Evolutionary conservation across 2,888 invertebrate genomes (phyloP).

Genomic region (Sussaba pulchella): DNA sequence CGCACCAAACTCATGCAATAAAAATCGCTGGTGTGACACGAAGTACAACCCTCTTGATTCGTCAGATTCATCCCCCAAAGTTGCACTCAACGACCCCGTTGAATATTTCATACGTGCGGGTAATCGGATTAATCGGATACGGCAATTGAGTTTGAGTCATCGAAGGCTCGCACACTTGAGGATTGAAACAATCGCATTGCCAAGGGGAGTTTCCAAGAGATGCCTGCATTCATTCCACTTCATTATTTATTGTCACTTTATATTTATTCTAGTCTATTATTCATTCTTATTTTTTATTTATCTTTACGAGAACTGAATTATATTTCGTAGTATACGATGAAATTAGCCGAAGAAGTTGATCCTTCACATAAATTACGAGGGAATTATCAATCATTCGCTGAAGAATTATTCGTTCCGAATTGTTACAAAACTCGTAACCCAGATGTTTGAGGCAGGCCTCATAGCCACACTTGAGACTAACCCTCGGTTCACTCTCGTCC

Average conservation of each 20-base stretch:
- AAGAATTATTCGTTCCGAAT: background rate
- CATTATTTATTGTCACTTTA: too few relatives aligned
- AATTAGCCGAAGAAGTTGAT: too few relatives aligned
- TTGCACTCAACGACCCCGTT: background rate
- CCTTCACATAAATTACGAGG: too few relatives aligned
- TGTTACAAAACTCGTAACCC: background rate
- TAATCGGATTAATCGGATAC: conserved; percentile 13
- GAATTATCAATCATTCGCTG: background rate
- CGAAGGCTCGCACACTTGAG: too few relatives aligned
- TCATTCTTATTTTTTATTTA: too few relatives aligned
- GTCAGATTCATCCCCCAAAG: too few relatives aligned
- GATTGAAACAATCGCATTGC: conserved; percentile 7
- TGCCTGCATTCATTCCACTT: background rate
- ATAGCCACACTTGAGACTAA: conserved; percentile 15
- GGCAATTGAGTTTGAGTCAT: too few relatives aligned
- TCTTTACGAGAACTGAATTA: too few relatives aligned
- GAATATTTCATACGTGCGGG: conserved; percentile 4
- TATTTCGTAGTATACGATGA: too few relatives aligned
- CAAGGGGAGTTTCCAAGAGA: background rate
- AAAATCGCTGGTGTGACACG: background rate
- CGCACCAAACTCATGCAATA: background rate
- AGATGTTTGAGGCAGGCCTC: too few relatives aligned
- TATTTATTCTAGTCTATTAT: too few relatives aligned
- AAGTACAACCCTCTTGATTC: background rate
- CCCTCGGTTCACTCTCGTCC: background rate